A percentile compares a stretch with the other conserved stretches of the same genome.
Conservation (phyloP, 2,797 vertebrate genomes). For the Lithobates sylvaticus region DNA sequence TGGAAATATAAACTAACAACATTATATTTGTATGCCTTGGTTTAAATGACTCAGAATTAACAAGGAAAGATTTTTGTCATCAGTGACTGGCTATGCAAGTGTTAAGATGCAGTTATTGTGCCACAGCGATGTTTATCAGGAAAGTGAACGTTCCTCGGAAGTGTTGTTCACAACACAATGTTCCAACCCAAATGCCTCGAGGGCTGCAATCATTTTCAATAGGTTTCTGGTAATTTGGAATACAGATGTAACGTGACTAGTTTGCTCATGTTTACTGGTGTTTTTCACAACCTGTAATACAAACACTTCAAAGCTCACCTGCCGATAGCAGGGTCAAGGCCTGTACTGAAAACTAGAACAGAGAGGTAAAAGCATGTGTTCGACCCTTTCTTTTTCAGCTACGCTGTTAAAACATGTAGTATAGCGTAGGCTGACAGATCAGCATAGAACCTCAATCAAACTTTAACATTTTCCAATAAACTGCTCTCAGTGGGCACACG, state of each 20-base stretch:
- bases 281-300: slow-evolving; percentile 40
- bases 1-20: not conserved
- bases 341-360: slow-evolving; percentile 2
- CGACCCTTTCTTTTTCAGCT: not conserved
- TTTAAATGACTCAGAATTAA: not conserved
- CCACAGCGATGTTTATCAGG: slow-evolving; percentile 17
- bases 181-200: slow-evolving; percentile 45
- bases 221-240: slow-evolving; percentile 51
- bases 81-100: not conserved
- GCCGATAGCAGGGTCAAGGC: slow-evolving; percentile 20
- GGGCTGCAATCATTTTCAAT: slow-evolving; percentile 53
- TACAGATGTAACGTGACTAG: slow-evolving; percentile 38
- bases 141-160: slow-evolving; percentile 41
- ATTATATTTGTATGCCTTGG: not conserved
- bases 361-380: not conserved
- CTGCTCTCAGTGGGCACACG: not conserved
- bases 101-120: slow-evolving; percentile 13
- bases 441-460: not conserved
- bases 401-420: not conserved
- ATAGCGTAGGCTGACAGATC: not conserved
- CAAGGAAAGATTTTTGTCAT: not conserved
- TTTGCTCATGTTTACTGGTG: slow-evolving; percentile 50
- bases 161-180: slow-evolving; percentile 55
- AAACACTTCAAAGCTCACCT: slow-evolving; percentile 34
- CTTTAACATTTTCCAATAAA: not conserved